phyloP scores from a whole-genome alignment of 2,113 vertebrate genomes.

The Nothobranchius kuhntae region DNA sequence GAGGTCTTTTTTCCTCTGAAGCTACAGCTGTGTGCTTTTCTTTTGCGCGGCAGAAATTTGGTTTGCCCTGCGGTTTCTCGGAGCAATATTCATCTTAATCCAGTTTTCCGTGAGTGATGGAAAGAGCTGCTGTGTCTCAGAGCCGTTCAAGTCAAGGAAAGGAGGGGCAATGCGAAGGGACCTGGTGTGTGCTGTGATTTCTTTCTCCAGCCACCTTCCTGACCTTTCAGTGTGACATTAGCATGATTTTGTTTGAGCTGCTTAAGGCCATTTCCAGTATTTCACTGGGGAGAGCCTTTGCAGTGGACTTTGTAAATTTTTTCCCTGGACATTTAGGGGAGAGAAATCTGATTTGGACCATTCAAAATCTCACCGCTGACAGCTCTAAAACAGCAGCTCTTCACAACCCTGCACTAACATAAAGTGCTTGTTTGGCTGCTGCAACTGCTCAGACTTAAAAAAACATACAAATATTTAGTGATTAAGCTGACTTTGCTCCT shows the following conservation, averaged over 20 bases:
- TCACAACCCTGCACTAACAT: too few relatives aligned
- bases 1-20: constrained; percentile 11
- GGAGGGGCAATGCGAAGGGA: constrained; percentile 9
- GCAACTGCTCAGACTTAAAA: too few relatives aligned
- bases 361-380: not conserved
- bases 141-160: constrained; percentile 39
- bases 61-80: constrained; percentile 46
- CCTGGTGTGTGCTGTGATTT: constrained; percentile 10
- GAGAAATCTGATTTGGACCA: too few relatives aligned
- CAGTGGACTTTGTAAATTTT: constrained; percentile 6
- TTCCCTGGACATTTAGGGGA: not conserved
- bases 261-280: constrained; percentile 10
- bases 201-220: constrained; percentile 27
- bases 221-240: constrained; percentile 44
- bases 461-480: too few relatives aligned
- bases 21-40: constrained; percentile 36
- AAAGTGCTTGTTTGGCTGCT: too few relatives aligned
- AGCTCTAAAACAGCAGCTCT: too few relatives aligned
- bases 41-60: constrained; percentile 36
- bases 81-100: constrained; percentile 64
- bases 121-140: constrained; percentile 28
- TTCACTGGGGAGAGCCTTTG: constrained; percentile 1
- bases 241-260: constrained; percentile 3
- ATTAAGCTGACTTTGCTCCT: too few relatives aligned
- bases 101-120: constrained; percentile 66